Evolutionary conservation across 2,888 invertebrate species (phyloP).

Genomic region (Noctua janthina): DNA sequence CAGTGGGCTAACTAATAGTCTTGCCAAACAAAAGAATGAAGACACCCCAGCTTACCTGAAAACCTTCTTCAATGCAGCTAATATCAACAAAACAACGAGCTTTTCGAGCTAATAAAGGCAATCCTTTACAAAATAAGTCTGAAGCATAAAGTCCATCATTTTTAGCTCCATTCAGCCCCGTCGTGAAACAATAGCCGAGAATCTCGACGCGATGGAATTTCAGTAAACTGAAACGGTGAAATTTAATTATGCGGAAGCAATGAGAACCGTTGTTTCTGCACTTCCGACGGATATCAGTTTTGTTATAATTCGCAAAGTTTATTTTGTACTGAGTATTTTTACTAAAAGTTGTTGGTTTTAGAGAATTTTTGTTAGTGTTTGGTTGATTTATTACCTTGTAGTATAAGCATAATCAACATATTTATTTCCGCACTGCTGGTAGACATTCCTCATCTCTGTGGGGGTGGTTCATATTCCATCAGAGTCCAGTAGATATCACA

Average conservation of each 20-base stretch:
- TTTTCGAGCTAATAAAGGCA: constrained; percentile 27
- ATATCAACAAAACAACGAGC: constrained; percentile 11
- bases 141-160: constrained; percentile 41
- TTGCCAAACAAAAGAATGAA: background rate
- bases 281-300: constrained; percentile 67
- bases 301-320: constrained; percentile 67
- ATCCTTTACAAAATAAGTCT: constrained; percentile 16
- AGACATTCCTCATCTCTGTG: background rate
- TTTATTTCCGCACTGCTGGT: background rate
- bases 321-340: constrained; percentile 31
- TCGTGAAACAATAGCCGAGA: constrained; percentile 63
- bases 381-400: background rate
- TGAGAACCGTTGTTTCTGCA: constrained; percentile 71
- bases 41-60: background rate
- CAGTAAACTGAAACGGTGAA: constrained; percentile 78
- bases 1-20: background rate
- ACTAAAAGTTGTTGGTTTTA: background rate
- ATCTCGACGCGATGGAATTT: constrained; percentile 76
- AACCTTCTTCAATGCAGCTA: background rate
- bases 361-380: background rate
- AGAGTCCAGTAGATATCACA: too few species aligned
- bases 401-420: background rate
- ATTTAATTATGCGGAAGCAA: constrained; percentile 81
- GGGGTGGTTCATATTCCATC: too few species aligned
- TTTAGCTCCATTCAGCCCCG: constrained; percentile 58